These are phyloP conservation scores for Prunella strophiata DNA, from an alignment of 2,797 vertebrate genomes.

Conservation along the genomic window DNA sequence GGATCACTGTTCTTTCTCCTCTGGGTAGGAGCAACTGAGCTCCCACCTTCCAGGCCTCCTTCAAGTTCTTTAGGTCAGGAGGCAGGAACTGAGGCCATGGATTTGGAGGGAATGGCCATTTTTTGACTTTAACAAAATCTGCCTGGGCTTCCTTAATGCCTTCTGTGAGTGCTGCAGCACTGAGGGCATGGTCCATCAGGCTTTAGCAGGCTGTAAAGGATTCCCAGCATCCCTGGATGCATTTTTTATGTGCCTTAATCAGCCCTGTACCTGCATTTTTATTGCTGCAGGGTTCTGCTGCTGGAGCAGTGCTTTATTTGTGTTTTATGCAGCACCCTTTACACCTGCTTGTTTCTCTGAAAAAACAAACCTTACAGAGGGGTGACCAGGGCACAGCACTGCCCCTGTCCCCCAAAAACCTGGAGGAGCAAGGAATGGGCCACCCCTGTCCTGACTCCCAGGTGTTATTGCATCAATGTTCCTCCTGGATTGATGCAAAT, in stretches of 20 bases:
- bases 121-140: neutral
- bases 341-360: neutral
- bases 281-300: neutral
- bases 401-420: neutral
- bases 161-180: neutral
- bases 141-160: neutral
- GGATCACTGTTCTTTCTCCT: neutral
- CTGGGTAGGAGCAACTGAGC: neutral
- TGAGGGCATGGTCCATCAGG: neutral
- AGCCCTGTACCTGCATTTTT: neutral
- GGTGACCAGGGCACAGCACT: neutral
- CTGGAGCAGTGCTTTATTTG: neutral
- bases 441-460: neutral
- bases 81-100: neutral
- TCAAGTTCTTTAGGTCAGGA: neutral
- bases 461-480: neutral
- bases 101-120: accelerated
- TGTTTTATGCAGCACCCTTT: neutral
- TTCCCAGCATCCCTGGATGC: neutral
- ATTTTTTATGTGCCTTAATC: neutral
- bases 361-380: neutral
- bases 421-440: neutral
- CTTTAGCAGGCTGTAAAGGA: neutral
- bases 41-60: neutral
- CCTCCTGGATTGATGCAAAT: neutral